phyloP scores from a whole-genome alignment of 2,113 vertebrate species.

The Litocranius walleri region DNA sequence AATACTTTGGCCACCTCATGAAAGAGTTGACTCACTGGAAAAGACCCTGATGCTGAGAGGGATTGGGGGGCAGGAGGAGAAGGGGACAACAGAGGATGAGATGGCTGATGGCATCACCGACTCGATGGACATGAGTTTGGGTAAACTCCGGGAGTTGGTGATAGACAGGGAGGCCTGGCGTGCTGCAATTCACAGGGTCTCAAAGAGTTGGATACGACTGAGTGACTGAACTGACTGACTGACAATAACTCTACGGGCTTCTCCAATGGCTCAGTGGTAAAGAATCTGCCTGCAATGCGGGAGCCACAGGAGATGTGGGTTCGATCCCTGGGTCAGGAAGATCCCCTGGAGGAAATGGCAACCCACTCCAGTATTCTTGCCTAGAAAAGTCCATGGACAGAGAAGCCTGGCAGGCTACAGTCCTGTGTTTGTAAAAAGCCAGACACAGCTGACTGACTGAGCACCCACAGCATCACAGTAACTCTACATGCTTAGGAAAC shows the following conservation, averaged over 20 bases:
- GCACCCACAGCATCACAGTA: neutral
- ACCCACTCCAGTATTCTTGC: neutral
- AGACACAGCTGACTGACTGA: neutral
- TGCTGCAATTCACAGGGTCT: fast-evolving
- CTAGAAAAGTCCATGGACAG: neutral
- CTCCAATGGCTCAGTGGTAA: neutral
- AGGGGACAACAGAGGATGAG: too few species aligned
- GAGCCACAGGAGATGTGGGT: neutral
- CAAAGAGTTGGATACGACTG: too few species aligned
- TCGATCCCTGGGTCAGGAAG: neutral
- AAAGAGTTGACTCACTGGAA: too few species aligned
- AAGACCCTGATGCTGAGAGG: too few species aligned
- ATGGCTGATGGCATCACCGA: too few species aligned
- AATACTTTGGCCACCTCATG: too few species aligned
- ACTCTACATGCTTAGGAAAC: neutral
- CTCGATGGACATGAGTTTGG: too few species aligned
- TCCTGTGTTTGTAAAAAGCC: neutral
- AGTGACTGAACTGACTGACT: too few species aligned
- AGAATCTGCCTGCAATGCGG: neutral
- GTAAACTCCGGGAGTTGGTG: too few species aligned
- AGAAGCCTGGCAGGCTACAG: neutral
- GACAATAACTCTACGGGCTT: neutral
- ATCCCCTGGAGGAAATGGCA: neutral
- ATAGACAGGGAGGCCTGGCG: too few species aligned
- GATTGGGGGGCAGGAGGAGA: too few species aligned